A percentile compares a stretch with the other conserved stretches of the same genome.
Evolutionary conservation across 2,113 vertebrate genomes (phyloP).

Genomic region (Melozone crissalis): DNA sequence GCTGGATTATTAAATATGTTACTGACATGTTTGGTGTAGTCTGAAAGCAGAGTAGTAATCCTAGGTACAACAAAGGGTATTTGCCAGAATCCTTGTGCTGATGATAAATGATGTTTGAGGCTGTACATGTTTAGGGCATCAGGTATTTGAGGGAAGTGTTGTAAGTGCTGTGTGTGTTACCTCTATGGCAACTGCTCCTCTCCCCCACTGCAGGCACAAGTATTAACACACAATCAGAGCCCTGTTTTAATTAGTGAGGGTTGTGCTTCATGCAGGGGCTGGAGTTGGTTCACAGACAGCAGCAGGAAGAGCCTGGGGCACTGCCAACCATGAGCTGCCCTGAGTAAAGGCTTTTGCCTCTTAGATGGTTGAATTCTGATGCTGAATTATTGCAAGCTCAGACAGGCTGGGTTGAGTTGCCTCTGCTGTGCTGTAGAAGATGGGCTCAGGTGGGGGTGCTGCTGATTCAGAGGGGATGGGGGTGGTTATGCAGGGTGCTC

Average conservation of each 20-base stretch:
- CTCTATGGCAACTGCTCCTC: no score
- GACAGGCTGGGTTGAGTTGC: background rate
- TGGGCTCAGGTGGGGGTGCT: background rate
- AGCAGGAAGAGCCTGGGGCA: background rate
- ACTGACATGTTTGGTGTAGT: background rate
- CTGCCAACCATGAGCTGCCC: background rate
- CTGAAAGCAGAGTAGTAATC: background rate
- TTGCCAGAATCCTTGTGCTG: background rate
- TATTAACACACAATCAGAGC: background rate
- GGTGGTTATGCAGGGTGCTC: background rate
- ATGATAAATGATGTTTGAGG: background rate
- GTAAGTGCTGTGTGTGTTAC: background rate
- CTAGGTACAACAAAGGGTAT: background rate
- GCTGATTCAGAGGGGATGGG: background rate
- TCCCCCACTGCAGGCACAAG: background rate
- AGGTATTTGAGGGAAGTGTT: background rate
- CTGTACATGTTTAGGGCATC: background rate
- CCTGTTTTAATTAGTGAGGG: background rate
- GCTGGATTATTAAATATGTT: constrained; percentile 50
- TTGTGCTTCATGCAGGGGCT: background rate
- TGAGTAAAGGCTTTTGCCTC: background rate
- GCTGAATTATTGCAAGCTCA: background rate
- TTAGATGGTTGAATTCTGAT: background rate
- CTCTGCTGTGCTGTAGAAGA: background rate
- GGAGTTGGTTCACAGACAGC: background rate